phyloP scores from a whole-genome alignment of 2,113 vertebrate species.

The Tetrao urogallus region DNA sequence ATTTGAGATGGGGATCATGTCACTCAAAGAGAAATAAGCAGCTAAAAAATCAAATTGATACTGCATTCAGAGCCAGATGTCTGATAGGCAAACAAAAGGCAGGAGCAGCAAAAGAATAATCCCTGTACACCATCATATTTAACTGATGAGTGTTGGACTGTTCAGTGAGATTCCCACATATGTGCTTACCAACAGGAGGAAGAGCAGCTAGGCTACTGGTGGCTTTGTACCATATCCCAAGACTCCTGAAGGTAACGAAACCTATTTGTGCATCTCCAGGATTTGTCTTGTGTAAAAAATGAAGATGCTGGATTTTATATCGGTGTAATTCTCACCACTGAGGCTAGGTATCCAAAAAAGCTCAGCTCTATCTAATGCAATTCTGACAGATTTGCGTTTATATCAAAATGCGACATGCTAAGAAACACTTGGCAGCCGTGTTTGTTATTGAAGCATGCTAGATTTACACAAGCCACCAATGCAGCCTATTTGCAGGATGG shows the following conservation, averaged over 20 bases:
- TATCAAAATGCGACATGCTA: rapidly evolving
- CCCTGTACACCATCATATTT: constrained; percentile 23
- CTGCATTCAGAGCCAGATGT: constrained; percentile 33
- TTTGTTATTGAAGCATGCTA: background rate
- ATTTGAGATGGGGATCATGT: background rate
- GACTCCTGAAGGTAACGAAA: background rate
- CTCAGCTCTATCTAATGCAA: background rate
- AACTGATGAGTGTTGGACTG: background rate
- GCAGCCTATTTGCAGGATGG: background rate
- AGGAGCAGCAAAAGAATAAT: background rate
- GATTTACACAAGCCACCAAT: background rate
- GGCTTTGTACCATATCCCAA: constrained; percentile 38
- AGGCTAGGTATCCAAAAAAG: background rate
- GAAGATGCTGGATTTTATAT: background rate
- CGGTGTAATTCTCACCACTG: background rate
- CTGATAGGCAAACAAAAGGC: background rate
- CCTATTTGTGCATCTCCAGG: background rate
- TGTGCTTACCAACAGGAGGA: background rate
- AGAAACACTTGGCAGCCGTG: background rate
- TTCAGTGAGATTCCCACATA: background rate
- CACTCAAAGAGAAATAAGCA: background rate
- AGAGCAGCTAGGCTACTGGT: constrained; percentile 22
- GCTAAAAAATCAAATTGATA: background rate
- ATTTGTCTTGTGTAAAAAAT: background rate
- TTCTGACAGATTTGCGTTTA: background rate